phyloP scores from a whole-genome alignment of 35 echinoderm and acorn worm genomes.

The Heliocidaris tuberculata region DNA sequence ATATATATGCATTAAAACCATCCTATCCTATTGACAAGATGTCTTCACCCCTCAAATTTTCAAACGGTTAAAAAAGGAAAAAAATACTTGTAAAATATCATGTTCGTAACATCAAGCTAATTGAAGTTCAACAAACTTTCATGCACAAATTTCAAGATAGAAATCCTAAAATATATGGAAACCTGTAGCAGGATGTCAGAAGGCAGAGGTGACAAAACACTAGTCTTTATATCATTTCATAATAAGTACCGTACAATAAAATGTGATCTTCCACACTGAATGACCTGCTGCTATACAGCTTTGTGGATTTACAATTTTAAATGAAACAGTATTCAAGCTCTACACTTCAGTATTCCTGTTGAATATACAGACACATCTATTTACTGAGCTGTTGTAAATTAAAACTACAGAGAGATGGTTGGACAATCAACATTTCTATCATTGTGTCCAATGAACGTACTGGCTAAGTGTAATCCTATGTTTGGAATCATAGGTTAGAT shows the following conservation, averaged over 20 bases:
- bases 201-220: not conserved
- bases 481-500: not conserved
- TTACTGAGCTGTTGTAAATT: too few species aligned
- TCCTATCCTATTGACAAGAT: not conserved
- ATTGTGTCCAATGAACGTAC: not conserved
- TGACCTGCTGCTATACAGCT: not conserved
- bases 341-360: not conserved
- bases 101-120: not conserved
- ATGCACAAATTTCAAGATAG: not conserved
- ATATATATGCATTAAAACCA: slow-evolving; percentile 13
- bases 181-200: not conserved
- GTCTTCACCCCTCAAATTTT: not conserved
- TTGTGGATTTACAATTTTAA: not conserved
- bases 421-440: not conserved
- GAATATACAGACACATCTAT: too few species aligned
- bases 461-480: not conserved
- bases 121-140: not conserved
- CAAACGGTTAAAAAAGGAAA: not conserved
- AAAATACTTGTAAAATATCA: not conserved
- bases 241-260: not conserved
- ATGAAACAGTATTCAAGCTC: not conserved
- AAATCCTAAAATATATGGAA: not conserved
- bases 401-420: too few species aligned
- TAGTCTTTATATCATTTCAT: not conserved
- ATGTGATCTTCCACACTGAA: not conserved